phyloP scores from a whole-genome alignment of 1,140 invertebrate species.

The Carposina sasakii region DNA sequence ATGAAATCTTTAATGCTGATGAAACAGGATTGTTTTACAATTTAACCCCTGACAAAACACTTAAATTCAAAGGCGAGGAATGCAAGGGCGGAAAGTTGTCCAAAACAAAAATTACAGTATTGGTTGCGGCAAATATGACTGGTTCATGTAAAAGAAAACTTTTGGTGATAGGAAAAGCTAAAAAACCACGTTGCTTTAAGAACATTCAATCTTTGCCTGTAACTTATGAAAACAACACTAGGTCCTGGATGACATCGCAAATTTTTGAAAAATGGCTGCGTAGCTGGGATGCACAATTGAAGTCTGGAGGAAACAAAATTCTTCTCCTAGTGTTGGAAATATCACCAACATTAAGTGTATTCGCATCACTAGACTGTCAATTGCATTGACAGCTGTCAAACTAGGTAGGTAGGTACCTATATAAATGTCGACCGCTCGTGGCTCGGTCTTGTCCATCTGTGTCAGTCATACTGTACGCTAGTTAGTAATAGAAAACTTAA shows the following conservation, averaged over 20 bases:
- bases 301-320: slow-evolving; percentile 14
- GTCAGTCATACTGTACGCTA: no score
- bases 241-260: slow-evolving; percentile 21
- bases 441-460: no score
- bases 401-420: no score
- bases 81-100: slow-evolving; percentile 34
- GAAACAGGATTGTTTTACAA: slow-evolving; percentile 33
- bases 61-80: slow-evolving; percentile 27
- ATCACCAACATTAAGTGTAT: no score
- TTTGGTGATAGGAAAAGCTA: slow-evolving; percentile 29
- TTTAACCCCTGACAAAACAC: slow-evolving; percentile 24
- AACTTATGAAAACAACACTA: slow-evolving; percentile 22
- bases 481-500: no score
- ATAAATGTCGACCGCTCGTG: no score
- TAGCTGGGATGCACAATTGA: slow-evolving; percentile 22
- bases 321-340: no score
- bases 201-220: slow-evolving; percentile 23
- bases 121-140: slow-evolving; percentile 54
- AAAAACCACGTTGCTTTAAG: slow-evolving; percentile 26
- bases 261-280: slow-evolving; percentile 25
- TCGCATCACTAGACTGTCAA: no score
- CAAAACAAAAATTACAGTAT: slow-evolving; percentile 60
- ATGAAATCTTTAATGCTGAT: slow-evolving; percentile 28
- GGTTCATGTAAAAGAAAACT: slow-evolving; percentile 56
- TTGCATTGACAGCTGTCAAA: no score